Conservation (phyloP, 2,797 vertebrate species). For the Microchirus variegatus region DNA sequence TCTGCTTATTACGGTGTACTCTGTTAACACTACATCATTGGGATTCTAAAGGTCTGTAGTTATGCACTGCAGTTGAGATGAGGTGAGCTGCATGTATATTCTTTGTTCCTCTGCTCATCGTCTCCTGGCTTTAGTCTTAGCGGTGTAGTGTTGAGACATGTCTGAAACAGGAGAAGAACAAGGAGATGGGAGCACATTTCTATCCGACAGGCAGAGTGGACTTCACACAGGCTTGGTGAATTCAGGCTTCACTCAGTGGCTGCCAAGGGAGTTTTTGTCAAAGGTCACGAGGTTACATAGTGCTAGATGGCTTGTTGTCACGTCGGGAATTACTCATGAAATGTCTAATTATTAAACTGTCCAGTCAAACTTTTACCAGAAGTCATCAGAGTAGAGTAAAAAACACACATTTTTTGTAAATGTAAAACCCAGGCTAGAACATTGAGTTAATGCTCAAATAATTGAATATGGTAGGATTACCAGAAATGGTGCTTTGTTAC, state of each 20-base stretch:
- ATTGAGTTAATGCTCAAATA: too few species aligned
- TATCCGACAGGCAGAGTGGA: constrained; percentile 23
- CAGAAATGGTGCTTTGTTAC: too few species aligned
- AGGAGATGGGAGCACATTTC: constrained; percentile 18
- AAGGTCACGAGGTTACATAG: background rate
- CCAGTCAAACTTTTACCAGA: background rate
- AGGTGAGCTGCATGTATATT: background rate
- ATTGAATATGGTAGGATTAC: too few species aligned
- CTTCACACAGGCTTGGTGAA: constrained; percentile 26
- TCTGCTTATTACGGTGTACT: background rate
- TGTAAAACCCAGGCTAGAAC: too few species aligned
- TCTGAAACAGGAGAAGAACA: constrained; percentile 19
- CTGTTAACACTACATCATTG: background rate
- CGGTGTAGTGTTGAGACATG: constrained; percentile 40
- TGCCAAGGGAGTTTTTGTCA: background rate
- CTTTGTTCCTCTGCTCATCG: background rate
- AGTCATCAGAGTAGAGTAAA: too few species aligned
- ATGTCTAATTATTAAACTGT: background rate
- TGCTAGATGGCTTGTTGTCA: background rate
- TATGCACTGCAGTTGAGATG: constrained; percentile 2
- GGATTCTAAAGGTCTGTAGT: constrained; percentile 1
- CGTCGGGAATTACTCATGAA: background rate
- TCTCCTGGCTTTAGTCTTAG: background rate
- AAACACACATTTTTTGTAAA: too few species aligned
- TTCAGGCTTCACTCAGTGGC: constrained; percentile 18